A percentile compares a stretch with the other conserved stretches of the same genome.
Evolutionary conservation across 2,888 invertebrate species (phyloP).

Genomic region (Bombylius major): DNA sequence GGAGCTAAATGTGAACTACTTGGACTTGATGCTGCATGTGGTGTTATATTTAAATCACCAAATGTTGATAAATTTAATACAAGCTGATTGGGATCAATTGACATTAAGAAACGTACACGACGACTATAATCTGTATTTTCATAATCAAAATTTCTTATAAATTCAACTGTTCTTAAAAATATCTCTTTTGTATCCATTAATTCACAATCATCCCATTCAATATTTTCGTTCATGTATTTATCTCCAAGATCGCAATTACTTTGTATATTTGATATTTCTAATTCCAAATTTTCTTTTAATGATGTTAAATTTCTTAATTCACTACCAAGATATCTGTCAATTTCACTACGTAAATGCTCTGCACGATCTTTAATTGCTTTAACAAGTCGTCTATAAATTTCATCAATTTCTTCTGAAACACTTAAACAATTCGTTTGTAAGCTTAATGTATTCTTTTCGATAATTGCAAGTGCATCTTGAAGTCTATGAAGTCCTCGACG

Average conservation of each 20-base stretch:
- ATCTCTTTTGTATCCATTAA: slow-evolving; percentile 92
- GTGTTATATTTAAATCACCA: slow-evolving; percentile 76
- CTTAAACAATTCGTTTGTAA: slow-evolving; percentile 81
- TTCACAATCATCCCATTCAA: slow-evolving; percentile 86
- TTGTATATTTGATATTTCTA: slow-evolving; percentile 87
- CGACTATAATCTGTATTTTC: slow-evolving; percentile 83
- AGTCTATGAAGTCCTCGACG: slow-evolving; percentile 77
- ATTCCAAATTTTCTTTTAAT: slow-evolving; percentile 85
- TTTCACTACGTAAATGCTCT: slow-evolving; percentile 73
- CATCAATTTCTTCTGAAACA: slow-evolving; percentile 88
- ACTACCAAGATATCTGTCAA: slow-evolving; percentile 80
- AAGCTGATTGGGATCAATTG: slow-evolving; percentile 84
- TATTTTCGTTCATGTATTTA: slow-evolving; percentile 80
- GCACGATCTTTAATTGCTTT: slow-evolving; percentile 85
- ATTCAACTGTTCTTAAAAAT: slow-evolving; percentile 90
- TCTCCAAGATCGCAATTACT: slow-evolving; percentile 95
- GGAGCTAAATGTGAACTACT: slow-evolving; percentile 43
- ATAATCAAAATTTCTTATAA: slow-evolving; percentile 86
- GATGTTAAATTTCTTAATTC: slow-evolving; percentile 77
- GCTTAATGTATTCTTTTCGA: slow-evolving; percentile 79
- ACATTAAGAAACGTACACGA: slow-evolving; percentile 73
- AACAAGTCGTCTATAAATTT: slow-evolving; percentile 73
- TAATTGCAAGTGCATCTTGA: slow-evolving; percentile 69
- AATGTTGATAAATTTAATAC: slow-evolving; percentile 78
- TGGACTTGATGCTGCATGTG: slow-evolving; percentile 38